Percentiles rank a stretch among this genome's conserved stretches.
phyloP scores from a whole-genome alignment of 2,888 invertebrate genomes.

The Cephalotes varians region DNA sequence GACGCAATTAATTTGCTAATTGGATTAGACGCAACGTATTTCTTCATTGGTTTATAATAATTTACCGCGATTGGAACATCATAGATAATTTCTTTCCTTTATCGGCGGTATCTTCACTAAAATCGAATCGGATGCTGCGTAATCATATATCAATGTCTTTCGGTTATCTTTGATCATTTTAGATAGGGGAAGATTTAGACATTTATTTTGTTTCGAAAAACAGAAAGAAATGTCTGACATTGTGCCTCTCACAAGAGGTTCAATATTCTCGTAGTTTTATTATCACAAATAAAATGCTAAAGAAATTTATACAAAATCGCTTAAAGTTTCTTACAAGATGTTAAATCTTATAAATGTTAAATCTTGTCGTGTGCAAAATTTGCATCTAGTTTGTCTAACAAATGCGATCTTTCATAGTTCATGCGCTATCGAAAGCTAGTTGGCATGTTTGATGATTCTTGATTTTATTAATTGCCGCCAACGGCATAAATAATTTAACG shows the following conservation, averaged over 20 bases:
- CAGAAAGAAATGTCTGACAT: neutral
- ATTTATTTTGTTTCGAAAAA: too few species aligned
- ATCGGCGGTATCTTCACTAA: slow-evolving; percentile 15
- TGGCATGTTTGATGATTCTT: neutral
- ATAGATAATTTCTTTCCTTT: slow-evolving; percentile 66
- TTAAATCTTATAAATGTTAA: too few species aligned
- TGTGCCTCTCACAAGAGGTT: neutral
- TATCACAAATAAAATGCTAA: neutral
- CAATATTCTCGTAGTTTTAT: neutral
- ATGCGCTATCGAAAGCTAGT: neutral
- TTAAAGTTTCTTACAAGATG: neutral
- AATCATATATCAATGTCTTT: neutral
- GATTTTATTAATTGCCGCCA: neutral
- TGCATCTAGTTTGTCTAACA: neutral
- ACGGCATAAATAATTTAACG: neutral
- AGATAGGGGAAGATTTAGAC: neutral
- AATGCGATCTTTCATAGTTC: neutral
- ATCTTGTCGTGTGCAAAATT: neutral
- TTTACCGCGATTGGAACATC: slow-evolving; percentile 62
- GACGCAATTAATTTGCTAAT: slow-evolving; percentile 75
- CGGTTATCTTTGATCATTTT: neutral
- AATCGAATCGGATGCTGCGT: neutral
- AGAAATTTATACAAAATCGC: neutral
- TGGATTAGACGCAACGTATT: slow-evolving; percentile 68
- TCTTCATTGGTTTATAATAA: slow-evolving; percentile 48